These are phyloP conservation scores for Palythoa caribaeorum DNA, from an alignment of 92 coral and sea anemone species.

Conservation along the genomic window DNA sequence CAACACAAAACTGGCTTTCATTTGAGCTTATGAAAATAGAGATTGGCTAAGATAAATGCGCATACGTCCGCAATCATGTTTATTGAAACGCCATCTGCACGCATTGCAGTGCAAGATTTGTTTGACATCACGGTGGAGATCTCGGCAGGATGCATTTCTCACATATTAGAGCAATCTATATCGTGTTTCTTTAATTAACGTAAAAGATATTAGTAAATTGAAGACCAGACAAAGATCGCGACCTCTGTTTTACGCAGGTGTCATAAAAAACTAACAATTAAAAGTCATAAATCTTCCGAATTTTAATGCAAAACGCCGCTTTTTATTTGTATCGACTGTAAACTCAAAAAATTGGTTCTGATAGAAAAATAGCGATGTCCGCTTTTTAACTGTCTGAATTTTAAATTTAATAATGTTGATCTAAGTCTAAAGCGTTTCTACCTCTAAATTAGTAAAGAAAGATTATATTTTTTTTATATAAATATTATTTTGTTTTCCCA, in stretches of 20 bases:
- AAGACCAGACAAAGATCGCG: constrained; percentile 6
- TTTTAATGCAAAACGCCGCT: not conserved
- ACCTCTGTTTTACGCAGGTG: constrained; percentile 4
- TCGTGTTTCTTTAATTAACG: constrained; percentile 7
- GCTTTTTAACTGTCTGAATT: not conserved
- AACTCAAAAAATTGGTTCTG: not conserved
- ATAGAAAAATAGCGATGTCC: not conserved
- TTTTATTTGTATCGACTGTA: not conserved
- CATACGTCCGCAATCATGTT: not conserved
- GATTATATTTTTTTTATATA: not conserved
- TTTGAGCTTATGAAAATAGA: constrained; percentile 14
- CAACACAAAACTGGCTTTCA: constrained; percentile 8
- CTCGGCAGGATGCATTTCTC: constrained; percentile 1
- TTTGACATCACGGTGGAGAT: constrained; percentile 10
- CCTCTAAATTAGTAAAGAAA: not conserved
- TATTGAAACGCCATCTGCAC: not conserved
- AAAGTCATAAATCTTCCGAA: not conserved
- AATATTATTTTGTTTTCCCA: not conserved
- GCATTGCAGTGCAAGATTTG: not conserved
- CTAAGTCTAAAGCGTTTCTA: not conserved
- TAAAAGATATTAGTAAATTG: not conserved
- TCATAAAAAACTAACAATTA: constrained; percentile 17
- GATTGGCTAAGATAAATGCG: constrained; percentile 5
- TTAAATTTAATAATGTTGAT: not conserved
- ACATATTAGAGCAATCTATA: constrained; percentile 6